These are phyloP conservation scores for Bugulina stolonifera DNA, from an alignment of 2,888 invertebrate species.

Conservation along the genomic window DNA sequence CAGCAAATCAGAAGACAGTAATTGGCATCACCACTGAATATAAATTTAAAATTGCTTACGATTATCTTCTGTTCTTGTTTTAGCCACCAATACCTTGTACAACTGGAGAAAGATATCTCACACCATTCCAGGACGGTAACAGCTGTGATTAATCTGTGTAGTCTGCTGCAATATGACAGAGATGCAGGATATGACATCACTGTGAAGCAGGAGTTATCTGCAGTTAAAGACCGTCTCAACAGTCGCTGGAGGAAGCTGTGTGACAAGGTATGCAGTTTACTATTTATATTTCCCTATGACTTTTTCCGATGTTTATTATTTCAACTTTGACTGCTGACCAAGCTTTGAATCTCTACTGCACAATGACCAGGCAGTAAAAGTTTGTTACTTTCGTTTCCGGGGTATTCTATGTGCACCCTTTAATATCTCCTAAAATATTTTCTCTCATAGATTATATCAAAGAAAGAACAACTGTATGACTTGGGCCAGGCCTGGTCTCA, in stretches of 20 bases:
- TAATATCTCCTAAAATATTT: too few species aligned
- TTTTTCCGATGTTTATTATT: too few species aligned
- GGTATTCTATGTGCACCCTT: too few species aligned
- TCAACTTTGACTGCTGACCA: too few species aligned
- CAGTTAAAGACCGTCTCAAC: constrained; percentile 1
- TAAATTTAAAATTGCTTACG: too few species aligned
- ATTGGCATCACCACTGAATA: too few species aligned
- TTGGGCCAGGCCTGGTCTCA: constrained; percentile 8
- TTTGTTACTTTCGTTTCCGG: too few species aligned
- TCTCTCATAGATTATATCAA: neutral
- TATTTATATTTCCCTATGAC: too few species aligned
- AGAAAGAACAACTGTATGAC: constrained; percentile 22
- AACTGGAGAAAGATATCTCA: constrained; percentile 21
- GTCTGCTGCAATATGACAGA: constrained; percentile 19
- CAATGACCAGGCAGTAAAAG: too few species aligned
- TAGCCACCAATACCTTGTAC: constrained; percentile 14
- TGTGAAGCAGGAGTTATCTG: constrained; percentile 5
- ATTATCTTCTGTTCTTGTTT: neutral
- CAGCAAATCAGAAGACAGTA: too few species aligned
- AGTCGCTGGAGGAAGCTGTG: constrained; percentile 18
- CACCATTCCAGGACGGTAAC: constrained; percentile 18
- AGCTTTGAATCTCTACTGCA: too few species aligned
- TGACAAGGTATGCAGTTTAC: constrained; percentile 9
- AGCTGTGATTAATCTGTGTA: constrained; percentile 19
- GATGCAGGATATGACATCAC: constrained; percentile 3